A percentile compares a stretch with the other conserved stretches of the same genome.
Conservation (phyloP, 2,113 vertebrate species). For the Cyanocitta stelleri region DNA sequence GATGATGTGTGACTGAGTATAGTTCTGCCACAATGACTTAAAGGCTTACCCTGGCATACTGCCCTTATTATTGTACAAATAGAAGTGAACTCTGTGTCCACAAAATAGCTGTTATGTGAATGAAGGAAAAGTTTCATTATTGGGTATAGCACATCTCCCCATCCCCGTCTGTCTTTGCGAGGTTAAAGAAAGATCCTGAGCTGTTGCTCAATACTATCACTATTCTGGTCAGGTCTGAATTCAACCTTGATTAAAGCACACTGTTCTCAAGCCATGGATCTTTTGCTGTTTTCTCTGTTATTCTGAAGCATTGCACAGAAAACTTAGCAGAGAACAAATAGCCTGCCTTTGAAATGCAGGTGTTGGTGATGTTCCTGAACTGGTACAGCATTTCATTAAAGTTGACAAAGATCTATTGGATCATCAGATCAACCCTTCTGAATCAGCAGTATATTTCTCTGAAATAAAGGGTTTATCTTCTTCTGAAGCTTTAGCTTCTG, state of each 20-base stretch:
- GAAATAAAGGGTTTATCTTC: background rate
- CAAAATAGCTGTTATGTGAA: background rate
- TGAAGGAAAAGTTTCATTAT: background rate
- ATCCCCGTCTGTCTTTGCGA: background rate
- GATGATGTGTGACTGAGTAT: background rate
- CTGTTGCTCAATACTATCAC: background rate
- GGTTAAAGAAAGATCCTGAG: background rate
- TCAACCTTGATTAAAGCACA: conserved; percentile 11
- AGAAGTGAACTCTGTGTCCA: background rate
- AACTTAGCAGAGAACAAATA: background rate
- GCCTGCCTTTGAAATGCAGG: background rate
- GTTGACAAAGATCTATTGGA: background rate
- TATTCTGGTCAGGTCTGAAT: background rate
- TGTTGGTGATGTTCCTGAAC: background rate
- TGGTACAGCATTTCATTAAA: background rate
- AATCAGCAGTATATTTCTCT: background rate
- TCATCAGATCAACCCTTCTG: background rate
- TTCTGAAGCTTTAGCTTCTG: background rate
- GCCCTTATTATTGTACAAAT: background rate
- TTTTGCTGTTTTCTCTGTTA: background rate
- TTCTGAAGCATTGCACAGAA: background rate
- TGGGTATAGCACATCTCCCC: background rate
- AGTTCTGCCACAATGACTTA: background rate
- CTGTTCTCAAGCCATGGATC: background rate
- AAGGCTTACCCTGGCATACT: background rate